phyloP scores from a whole-genome alignment of 2,797 vertebrate species.

The Xyrichtys novacula region DNA sequence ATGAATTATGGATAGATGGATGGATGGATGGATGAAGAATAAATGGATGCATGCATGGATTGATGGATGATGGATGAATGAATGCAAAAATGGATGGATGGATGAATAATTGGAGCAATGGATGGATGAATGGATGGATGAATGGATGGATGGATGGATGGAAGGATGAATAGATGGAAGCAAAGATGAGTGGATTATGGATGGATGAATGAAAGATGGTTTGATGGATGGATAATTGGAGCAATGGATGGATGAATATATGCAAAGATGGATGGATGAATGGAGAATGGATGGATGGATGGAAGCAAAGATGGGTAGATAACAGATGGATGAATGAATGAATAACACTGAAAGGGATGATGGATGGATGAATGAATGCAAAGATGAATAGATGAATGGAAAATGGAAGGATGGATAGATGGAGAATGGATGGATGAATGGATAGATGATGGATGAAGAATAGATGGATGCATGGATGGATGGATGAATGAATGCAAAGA shows the following conservation, averaged over 20 bases:
- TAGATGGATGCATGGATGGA: neutral
- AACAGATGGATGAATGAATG: neutral
- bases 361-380: neutral
- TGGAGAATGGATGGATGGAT: neutral
- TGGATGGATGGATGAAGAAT: no score
- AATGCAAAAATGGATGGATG: no score
- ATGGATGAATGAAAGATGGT: neutral
- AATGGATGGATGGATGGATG: no score
- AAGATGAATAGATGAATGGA: neutral
- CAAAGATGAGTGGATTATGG: no score
- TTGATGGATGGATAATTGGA: neutral
- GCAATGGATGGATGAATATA: neutral
- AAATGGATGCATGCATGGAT: no score
- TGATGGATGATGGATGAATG: no score
- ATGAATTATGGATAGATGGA: no score
- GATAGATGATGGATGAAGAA: neutral
- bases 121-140: no score
- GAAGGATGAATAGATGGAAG: neutral
- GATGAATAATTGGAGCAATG: no score
- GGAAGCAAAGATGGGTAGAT: neutral
- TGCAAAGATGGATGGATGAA: neutral
- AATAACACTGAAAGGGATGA: no score
- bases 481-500: neutral
- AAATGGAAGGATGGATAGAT: neutral
- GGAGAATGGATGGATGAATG: neutral